A percentile compares a stretch with the other conserved stretches of the same genome.
Conservation (phyloP, 2,113 vertebrate genomes). For the Agapornis roseicollis region DNA sequence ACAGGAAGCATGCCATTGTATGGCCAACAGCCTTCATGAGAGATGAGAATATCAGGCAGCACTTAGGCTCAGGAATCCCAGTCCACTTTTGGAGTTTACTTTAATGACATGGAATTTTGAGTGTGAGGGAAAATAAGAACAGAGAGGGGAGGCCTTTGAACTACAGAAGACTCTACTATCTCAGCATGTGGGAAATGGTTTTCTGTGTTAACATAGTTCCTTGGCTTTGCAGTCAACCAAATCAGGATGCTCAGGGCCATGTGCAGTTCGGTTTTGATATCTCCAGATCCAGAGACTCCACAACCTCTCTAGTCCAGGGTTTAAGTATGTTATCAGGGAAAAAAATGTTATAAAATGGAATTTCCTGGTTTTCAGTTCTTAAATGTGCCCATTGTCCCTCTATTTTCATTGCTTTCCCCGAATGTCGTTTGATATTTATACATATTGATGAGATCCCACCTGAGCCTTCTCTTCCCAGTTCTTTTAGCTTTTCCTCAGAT, state of each 20-base stretch:
- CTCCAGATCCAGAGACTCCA: background rate
- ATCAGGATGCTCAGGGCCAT: background rate
- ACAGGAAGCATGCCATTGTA: fast-evolving
- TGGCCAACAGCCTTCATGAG: fast-evolving
- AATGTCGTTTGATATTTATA: background rate
- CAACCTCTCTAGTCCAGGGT: background rate
- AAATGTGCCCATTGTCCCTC: background rate
- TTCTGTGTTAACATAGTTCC: background rate
- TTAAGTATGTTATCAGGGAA: background rate
- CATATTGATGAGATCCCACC: background rate
- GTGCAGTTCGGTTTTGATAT: background rate
- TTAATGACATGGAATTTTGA: background rate
- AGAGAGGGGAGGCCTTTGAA: background rate
- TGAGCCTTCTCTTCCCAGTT: background rate
- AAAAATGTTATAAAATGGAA: background rate
- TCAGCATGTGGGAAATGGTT: background rate
- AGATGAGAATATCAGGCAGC: background rate
- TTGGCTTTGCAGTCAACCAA: background rate
- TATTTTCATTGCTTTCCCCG: background rate
- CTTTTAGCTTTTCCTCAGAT: background rate
- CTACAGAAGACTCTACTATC: background rate
- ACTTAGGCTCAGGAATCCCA: background rate
- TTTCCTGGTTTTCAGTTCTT: background rate
- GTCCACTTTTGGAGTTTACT: background rate
- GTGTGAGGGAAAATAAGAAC: background rate